A percentile compares a stretch with the other conserved stretches of the same genome.
phyloP scores from a whole-genome alignment of 2,113 vertebrate genomes.

The Cyphomyrus discorhynchus region DNA sequence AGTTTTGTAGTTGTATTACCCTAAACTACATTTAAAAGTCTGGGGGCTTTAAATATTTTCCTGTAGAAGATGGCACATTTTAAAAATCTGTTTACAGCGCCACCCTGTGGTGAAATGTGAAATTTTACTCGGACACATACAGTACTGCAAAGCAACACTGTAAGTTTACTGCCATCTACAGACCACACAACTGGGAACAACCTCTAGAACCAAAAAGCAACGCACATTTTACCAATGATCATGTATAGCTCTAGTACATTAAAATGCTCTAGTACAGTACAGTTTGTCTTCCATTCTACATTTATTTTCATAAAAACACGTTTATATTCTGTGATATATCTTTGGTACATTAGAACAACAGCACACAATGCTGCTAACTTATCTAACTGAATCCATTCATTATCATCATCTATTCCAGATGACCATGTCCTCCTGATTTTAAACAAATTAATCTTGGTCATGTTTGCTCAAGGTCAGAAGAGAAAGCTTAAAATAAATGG shows the following conservation, averaged over 20 bases:
- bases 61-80: not conserved
- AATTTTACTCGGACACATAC: not conserved
- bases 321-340: not conserved
- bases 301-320: not conserved
- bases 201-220: not conserved
- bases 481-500: not conserved
- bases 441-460: not conserved
- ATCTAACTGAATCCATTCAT: not conserved
- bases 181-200: not conserved
- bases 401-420: not conserved
- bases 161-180: slow-evolving; percentile 13
- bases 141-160: not conserved
- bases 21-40: not conserved
- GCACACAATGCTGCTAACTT: not conserved
- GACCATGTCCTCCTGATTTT: not conserved
- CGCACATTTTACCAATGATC: not conserved
- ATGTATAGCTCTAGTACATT: not conserved
- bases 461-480: not conserved
- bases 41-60: not conserved
- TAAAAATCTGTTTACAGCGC: slow-evolving; percentile 6
- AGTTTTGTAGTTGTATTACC: not conserved
- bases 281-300: not conserved
- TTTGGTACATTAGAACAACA: not conserved
- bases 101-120: slow-evolving; percentile 23
- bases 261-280: not conserved